Percentiles rank a stretch among this genome's conserved stretches.
Conservation (phyloP, 2,888 invertebrate genomes). For the Carpatolechia fugitivella region DNA sequence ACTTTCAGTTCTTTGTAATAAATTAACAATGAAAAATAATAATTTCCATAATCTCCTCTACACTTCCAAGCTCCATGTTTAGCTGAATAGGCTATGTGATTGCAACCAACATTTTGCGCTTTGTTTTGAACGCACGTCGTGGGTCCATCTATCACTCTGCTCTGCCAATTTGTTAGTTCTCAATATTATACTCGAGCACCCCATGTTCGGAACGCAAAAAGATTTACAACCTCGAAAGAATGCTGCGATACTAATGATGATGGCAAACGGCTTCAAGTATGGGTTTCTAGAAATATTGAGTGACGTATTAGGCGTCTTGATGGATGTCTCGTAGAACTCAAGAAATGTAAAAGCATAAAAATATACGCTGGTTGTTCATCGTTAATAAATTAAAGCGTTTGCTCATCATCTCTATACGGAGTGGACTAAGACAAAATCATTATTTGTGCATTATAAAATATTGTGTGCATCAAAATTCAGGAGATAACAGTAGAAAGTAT, state of each 20-base stretch:
- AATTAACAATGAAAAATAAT: not conserved
- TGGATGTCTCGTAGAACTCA: not conserved
- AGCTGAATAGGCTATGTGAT: conserved; percentile 67
- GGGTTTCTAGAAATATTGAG: conserved; percentile 7
- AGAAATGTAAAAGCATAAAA: too few relatives aligned
- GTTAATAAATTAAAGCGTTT: too few relatives aligned
- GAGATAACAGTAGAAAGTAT: too few relatives aligned
- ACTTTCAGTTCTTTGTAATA: too few relatives aligned
- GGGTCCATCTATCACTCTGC: conserved; percentile 58
- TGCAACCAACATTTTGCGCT: conserved; percentile 68
- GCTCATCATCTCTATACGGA: too few relatives aligned
- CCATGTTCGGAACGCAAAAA: conserved; percentile 33
- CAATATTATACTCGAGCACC: conserved; percentile 48
- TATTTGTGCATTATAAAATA: too few relatives aligned
- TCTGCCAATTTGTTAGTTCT: conserved; percentile 61
- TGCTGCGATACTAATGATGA: conserved; percentile 14
- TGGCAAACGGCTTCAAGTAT: conserved; percentile 12
- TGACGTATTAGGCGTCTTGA: conserved; percentile 6
- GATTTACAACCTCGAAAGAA: conserved; percentile 20
- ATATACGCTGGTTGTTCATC: too few relatives aligned
- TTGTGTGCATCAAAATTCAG: too few relatives aligned
- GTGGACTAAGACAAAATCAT: too few relatives aligned
- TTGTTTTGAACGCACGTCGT: conserved; percentile 65
- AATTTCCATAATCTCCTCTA: conserved; percentile 9
- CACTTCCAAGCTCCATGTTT: conserved; percentile 42